These are phyloP conservation scores for Dendronephthya gigantea DNA, from an alignment of 64 coral and sea anemone genomes.

Conservation along the genomic window DNA sequence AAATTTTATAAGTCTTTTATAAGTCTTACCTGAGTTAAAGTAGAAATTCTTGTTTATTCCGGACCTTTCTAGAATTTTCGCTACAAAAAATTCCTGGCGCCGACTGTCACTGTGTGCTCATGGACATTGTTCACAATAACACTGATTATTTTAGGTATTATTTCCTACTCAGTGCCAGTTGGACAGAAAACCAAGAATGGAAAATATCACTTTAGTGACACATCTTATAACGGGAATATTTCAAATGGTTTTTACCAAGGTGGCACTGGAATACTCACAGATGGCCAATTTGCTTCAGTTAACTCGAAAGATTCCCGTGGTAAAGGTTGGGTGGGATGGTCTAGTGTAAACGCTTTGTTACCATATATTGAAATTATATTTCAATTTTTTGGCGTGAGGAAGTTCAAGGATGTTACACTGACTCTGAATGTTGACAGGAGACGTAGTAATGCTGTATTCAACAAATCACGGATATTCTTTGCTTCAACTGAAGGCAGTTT, in stretches of 20 bases:
- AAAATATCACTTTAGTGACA: background rate
- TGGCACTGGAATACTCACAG: background rate
- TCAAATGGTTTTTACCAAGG: background rate
- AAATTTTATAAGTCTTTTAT: too few relatives aligned
- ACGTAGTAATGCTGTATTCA: background rate
- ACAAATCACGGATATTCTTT: background rate
- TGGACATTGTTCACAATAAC: too few relatives aligned
- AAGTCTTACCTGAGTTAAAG: too few relatives aligned
- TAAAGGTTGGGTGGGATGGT: background rate
- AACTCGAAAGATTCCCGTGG: background rate
- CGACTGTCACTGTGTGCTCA: too few relatives aligned
- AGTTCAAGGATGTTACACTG: background rate
- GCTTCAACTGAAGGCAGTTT: background rate
- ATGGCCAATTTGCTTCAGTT: background rate
- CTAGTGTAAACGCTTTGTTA: background rate
- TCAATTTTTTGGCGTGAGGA: background rate
- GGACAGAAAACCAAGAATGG: too few relatives aligned
- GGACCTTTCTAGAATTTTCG: too few relatives aligned
- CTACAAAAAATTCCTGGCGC: too few relatives aligned
- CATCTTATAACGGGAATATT: background rate
- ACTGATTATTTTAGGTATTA: too few relatives aligned
- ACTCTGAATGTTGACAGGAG: background rate
- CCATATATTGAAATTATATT: background rate
- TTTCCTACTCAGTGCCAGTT: background rate
- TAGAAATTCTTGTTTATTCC: too few relatives aligned